Percentiles rank a stretch among this genome's conserved stretches.
These are phyloP conservation scores for Ginglymostoma cirratum DNA, from an alignment of 2,113 vertebrate species.

Conservation along the genomic window DNA sequence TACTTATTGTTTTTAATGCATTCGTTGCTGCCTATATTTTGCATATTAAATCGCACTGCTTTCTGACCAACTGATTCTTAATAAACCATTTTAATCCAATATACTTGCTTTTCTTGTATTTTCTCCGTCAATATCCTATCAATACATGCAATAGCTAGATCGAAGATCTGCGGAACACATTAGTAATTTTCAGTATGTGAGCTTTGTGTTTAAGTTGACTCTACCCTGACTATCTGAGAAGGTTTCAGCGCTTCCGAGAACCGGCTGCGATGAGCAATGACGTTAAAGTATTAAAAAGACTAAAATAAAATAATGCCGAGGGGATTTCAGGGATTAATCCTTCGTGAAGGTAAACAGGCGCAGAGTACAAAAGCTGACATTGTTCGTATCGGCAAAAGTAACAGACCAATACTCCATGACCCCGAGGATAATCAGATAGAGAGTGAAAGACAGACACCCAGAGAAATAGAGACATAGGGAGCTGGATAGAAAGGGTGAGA, in stretches of 20 bases:
- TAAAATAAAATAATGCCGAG: neutral
- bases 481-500: neutral
- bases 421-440: neutral
- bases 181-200: neutral
- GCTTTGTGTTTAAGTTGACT: neutral
- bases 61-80: neutral
- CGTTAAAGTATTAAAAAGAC: neutral
- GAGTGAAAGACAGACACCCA: no score
- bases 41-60: neutral
- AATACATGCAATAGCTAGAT: no score
- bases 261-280: neutral
- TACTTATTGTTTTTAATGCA: neutral
- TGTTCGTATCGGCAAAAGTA: neutral
- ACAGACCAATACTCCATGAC: neutral
- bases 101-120: neutral
- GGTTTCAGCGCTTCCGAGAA: no score
- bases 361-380: no score
- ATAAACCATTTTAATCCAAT: neutral
- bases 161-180: neutral
- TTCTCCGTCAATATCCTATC: neutral
- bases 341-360: neutral
- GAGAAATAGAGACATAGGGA: neutral
- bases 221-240: neutral
- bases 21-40: neutral
- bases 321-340: neutral